These are phyloP conservation scores for Nebria salina DNA, from an alignment of 2,888 invertebrate species.

Conservation along the genomic window DNA sequence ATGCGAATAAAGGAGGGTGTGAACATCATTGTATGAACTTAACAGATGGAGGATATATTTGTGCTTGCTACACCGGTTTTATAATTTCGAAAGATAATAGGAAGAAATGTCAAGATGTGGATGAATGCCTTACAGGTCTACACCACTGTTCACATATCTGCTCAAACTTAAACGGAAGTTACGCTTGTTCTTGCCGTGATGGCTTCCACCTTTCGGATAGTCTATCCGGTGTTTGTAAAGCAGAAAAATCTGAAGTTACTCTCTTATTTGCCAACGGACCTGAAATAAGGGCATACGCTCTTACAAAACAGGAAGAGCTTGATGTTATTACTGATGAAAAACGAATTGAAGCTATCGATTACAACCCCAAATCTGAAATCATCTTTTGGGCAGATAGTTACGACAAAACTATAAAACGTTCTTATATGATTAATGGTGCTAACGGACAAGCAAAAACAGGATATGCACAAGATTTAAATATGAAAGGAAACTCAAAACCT, in stretches of 20 bases:
- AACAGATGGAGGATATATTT: slow-evolving; percentile 85
- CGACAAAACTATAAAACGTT: slow-evolving; percentile 89
- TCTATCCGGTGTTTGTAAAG: slow-evolving; percentile 85
- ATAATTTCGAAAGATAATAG: slow-evolving; percentile 82
- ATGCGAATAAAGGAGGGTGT: slow-evolving; percentile 79
- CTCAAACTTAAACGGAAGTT: slow-evolving; percentile 89
- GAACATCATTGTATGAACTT: slow-evolving; percentile 91
- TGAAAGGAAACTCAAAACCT: slow-evolving; percentile 85
- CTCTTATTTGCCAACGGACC: slow-evolving; percentile 84
- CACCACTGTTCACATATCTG: slow-evolving; percentile 96
- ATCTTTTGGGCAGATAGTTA: slow-evolving; percentile 97
- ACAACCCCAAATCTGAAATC: slow-evolving; percentile 83
- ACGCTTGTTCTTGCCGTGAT: slow-evolving; percentile 85
- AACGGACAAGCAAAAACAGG: slow-evolving; percentile 83
- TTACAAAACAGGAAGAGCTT: slow-evolving; percentile 74
- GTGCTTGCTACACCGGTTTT: slow-evolving; percentile 88
- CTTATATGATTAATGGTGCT: slow-evolving; percentile 85
- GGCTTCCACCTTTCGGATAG: slow-evolving; percentile 82
- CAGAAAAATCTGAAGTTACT: slow-evolving; percentile 72
- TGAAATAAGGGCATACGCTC: slow-evolving; percentile 81
- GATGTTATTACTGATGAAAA: slow-evolving; percentile 86
- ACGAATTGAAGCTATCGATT: slow-evolving; percentile 91
- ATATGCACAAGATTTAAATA: slow-evolving; percentile 86
- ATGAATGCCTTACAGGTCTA: slow-evolving; percentile 85
- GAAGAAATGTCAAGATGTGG: slow-evolving; percentile 87